Evolutionary conservation across 2,113 vertebrate genomes (phyloP), one percentile per base, ranked within the genome.

Genomic region (Galemys pyrenaicus): DNA sequence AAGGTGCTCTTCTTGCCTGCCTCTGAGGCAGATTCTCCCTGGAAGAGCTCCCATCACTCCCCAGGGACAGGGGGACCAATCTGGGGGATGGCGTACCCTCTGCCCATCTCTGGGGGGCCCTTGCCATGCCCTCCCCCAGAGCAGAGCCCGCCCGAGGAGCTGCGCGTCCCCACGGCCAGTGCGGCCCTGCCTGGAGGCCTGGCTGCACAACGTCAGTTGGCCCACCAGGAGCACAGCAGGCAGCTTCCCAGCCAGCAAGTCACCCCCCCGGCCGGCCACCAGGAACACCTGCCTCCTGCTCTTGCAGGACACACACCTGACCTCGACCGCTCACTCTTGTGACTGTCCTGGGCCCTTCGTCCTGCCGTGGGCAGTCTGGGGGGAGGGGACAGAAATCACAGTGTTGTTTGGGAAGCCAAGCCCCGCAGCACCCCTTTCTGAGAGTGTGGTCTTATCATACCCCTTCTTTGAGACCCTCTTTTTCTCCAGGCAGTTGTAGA

Each of bases 131-230:
- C 3, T 2, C 19, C 32, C 17, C 35, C 11, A 28, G 19, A 30
- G 37, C 12, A 0, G 0, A 15, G 49, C 17, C 54, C 7, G 49
- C 17, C 54, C 7, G 54, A 24, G 22, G 17, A 9, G 3, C 4
- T 39, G 30, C 13, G 26, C 3, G 24, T 16, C 12, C 44, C 32
- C 12, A 3, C 49, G 44, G 2, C 74, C 4, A 6, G 0, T 5
- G 58, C 20, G 20, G 5, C 37, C 26, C 35, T n/a, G n/a, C n/a
- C n/a, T n/a, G n/a, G n/a, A n/a, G n/a, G n/a, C n/a, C n/a, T n/a
- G n/a, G n/a, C n/a, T n/a, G n/a, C n/a, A n/a, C n/a, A n/a, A n/a
- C n/a, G n/a, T n/a, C n/a, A n/a, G n/a, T n/a, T n/a, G n/a, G n/a
- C n/a, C n/a, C n/a, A n/a, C n/a, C n/a, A n/a, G n/a, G n/a, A n/a